These are phyloP conservation scores for Protonemura montana DNA, from an alignment of 2,888 invertebrate genomes.

Conservation along the genomic window DNA sequence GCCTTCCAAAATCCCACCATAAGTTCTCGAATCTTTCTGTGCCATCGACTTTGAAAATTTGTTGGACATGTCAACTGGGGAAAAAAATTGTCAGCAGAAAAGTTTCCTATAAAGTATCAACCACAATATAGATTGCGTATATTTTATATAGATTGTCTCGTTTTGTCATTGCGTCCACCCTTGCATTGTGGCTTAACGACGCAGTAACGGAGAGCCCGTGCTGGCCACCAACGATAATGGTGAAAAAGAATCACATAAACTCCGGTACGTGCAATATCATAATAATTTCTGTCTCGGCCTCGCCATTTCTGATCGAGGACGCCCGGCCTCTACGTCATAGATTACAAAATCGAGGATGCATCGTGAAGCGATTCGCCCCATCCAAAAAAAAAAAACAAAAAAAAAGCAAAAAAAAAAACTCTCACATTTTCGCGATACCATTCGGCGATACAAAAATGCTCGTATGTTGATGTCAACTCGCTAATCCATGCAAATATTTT, in stretches of 20 bases:
- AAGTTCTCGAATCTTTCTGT: slow-evolving; percentile 30
- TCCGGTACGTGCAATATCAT: background rate
- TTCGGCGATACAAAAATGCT: background rate
- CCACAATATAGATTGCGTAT: slow-evolving; percentile 8
- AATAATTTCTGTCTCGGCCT: background rate
- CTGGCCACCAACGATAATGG: background rate
- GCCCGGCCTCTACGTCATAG: background rate
- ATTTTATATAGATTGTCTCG: background rate
- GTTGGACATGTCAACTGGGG: slow-evolving; percentile 28
- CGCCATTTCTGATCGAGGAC: background rate
- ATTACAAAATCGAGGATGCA: background rate
- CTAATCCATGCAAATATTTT: background rate
- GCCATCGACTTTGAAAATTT: slow-evolving; percentile 27
- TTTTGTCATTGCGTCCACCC: background rate
- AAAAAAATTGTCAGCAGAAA: slow-evolving; percentile 37
- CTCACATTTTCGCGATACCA: too few species aligned
- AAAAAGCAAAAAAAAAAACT: too few species aligned
- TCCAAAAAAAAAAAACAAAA: background rate
- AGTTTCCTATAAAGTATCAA: slow-evolving; percentile 26
- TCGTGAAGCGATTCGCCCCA: background rate
- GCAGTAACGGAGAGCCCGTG: background rate
- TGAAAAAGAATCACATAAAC: background rate
- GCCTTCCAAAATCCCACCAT: slow-evolving; percentile 20
- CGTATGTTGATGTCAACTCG: background rate
- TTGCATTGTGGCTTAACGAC: background rate